Evolutionary conservation across 2,113 vertebrate species (phyloP), one percentile per base, ranked within the genome.

Genomic region (Dolichotis patagonum): DNA sequence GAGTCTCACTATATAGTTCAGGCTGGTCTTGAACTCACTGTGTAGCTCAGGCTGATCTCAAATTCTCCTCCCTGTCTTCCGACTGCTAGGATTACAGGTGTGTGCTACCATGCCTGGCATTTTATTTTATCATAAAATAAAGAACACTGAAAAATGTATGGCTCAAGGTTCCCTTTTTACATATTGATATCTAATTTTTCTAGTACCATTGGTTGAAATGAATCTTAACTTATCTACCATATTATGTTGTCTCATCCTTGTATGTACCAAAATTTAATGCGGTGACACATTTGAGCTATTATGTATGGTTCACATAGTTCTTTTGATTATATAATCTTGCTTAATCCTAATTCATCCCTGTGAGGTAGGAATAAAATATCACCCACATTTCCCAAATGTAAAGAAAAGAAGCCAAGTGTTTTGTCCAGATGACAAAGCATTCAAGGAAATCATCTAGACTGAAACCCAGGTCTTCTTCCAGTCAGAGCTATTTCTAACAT

Each of bases 351-450:
- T 30, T 89, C 65, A 71, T 28, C 58, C 28, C 41, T 91, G 20
- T 69, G 73, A 91, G n/a, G 30, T 43, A 88, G 63, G 3, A 95
- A 69, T 82, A 82, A 95, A 94, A 91, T 69, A 58, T 58, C 78
- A 54, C 12, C 60, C 38, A 11, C 17, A 14, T 71, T 83, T 88
- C 81, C 82, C 16, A 92, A n/a, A 83, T 58, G 38, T 77, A 84
- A 75, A 90, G 35, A 49, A 92, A 85, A 77, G 28, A 85, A 81
- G n/a, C 7, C 67, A 41, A 49, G 43, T 60, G 30, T 14, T 65
- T 84, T 91, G 41, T 32, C 38, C 92, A 87, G 52, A 69, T 69
- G 73, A 58, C 80, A 86, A 92, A 92, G 52, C 49, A 83, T 95
- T 90, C 2, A 46, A 81, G 11, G n/a, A 75, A 10, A 84, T 58